phyloP scores from a whole-genome alignment of 2,113 vertebrate genomes.

The Corydoras sp. region DNA sequence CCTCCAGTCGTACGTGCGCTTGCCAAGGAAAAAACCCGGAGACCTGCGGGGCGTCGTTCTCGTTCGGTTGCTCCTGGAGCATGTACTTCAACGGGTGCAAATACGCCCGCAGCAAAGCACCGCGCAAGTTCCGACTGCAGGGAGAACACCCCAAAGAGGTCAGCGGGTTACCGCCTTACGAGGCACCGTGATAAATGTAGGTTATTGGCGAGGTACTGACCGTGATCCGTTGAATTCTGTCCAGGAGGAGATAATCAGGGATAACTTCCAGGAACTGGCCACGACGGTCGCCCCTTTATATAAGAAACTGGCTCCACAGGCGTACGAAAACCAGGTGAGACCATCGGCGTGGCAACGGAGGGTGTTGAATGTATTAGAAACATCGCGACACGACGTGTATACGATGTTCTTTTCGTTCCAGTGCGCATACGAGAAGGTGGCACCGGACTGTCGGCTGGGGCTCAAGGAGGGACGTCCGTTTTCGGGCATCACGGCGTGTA shows the following conservation, averaged over 20 bases:
- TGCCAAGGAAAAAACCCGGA: constrained; percentile 95
- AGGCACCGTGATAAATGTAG: no score
- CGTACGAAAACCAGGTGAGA: constrained; percentile 91
- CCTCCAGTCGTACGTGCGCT: constrained; percentile 88
- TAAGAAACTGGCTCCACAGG: constrained; percentile 84
- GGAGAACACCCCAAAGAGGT: constrained; percentile 95
- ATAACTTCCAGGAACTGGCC: constrained; percentile 89
- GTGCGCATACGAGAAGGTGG: constrained; percentile 79
- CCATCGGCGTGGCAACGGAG: no score
- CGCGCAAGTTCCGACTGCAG: constrained; percentile 91
- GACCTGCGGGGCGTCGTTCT: constrained; percentile 92
- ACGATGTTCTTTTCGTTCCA: constrained; percentile 44
- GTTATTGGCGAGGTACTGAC: no score
- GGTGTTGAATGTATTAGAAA: no score
- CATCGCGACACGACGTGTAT: no score
- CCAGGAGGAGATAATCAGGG: constrained; percentile 89
- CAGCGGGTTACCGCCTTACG: neutral
- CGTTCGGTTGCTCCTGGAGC: constrained; percentile 98
- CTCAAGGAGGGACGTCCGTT: constrained; percentile 90
- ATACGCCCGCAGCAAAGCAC: constrained; percentile 91
- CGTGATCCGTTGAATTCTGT: neutral
- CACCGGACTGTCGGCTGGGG: constrained; percentile 88
- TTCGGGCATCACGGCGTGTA: constrained; percentile 94
- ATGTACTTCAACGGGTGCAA: constrained; percentile 99
- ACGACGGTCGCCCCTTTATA: constrained; percentile 90